Evolutionary conservation across 2,888 invertebrate genomes (phyloP).

Genomic region (Resseliella maxima): DNA sequence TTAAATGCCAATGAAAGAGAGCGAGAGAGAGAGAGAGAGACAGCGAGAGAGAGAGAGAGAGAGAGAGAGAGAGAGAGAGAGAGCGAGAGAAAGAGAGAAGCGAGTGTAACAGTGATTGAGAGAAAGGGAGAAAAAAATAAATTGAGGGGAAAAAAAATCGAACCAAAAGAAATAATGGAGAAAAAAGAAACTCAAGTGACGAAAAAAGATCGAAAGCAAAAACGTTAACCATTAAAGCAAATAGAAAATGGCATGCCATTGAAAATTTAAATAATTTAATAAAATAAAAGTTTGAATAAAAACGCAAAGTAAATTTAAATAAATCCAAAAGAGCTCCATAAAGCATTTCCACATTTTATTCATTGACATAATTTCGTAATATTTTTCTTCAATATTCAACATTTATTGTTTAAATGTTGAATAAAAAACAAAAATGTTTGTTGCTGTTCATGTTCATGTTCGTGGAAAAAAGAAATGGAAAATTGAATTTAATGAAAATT

Average conservation of each 20-base stretch:
- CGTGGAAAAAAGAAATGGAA: neutral
- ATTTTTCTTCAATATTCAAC: neutral
- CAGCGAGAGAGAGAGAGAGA: neutral
- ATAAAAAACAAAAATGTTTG: neutral
- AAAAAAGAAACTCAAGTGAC: neutral
- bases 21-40: slow-evolving; percentile 6
- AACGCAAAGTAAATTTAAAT: slow-evolving; percentile 9
- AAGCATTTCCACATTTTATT: neutral
- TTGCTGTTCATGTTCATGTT: neutral
- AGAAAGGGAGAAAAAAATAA: neutral
- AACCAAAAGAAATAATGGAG: neutral
- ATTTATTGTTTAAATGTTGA: neutral
- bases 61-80: neutral
- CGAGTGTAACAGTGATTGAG: neutral
- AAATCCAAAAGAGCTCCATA: slow-evolving; percentile 28
- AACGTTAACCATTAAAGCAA: slow-evolving; percentile 25
- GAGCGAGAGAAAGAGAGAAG: too few relatives aligned
- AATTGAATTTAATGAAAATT: neutral
- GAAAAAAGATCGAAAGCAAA: slow-evolving; percentile 41
- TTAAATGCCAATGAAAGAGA: slow-evolving; percentile 13
- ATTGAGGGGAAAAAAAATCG: too few relatives aligned
- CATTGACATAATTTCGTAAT: slow-evolving; percentile 7
- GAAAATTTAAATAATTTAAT: slow-evolving; percentile 41
- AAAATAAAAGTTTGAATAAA: neutral
- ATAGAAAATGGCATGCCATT: slow-evolving; percentile 48